Percentiles rank a stretch among this genome's conserved stretches.
Conservation (phyloP, 1,140 invertebrate species). For the Brachionus manjavacas region DNA sequence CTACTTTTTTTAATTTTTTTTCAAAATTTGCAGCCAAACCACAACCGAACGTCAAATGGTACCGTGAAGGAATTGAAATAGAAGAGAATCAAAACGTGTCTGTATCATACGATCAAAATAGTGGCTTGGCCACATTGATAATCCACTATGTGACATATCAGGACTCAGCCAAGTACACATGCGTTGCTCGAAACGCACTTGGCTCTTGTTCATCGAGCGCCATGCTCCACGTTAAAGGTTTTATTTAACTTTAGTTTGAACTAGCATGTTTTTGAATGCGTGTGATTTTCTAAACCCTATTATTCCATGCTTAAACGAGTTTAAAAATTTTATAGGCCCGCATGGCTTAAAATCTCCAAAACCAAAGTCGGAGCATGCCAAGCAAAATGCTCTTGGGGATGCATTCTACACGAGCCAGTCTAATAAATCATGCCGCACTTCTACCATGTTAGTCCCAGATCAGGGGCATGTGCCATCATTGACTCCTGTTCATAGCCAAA, state of each 20-base stretch:
- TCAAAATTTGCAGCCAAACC: slow-evolving; percentile 42
- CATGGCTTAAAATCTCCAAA: not conserved
- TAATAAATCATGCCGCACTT: slow-evolving; percentile 23
- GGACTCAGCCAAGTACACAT: slow-evolving; percentile 53
- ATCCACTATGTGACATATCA: slow-evolving; percentile 50
- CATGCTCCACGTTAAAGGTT: slow-evolving; percentile 41
- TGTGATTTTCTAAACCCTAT: not conserved
- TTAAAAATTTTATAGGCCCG: not conserved
- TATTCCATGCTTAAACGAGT: not conserved
- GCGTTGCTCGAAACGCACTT: slow-evolving; percentile 53
- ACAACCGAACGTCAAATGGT: slow-evolving; percentile 44
- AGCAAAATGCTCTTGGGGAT: not conserved
- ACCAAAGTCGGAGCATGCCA: not conserved
- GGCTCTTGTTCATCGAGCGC: slow-evolving; percentile 52
- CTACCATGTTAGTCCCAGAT: not conserved
- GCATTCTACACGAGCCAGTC: not conserved
- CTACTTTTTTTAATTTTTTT: not conserved
- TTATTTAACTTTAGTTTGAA: not conserved
- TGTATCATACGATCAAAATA: not conserved
- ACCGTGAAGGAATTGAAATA: slow-evolving; percentile 34
- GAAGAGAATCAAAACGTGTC: not conserved
- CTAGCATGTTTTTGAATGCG: not conserved
- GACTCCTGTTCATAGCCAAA: not conserved
- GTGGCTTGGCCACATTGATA: slow-evolving; percentile 45
- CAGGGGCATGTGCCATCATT: not conserved